These are phyloP conservation scores for Drosophila koepferae DNA, from an alignment of 2,888 invertebrate genomes.

Conservation along the genomic window DNA sequence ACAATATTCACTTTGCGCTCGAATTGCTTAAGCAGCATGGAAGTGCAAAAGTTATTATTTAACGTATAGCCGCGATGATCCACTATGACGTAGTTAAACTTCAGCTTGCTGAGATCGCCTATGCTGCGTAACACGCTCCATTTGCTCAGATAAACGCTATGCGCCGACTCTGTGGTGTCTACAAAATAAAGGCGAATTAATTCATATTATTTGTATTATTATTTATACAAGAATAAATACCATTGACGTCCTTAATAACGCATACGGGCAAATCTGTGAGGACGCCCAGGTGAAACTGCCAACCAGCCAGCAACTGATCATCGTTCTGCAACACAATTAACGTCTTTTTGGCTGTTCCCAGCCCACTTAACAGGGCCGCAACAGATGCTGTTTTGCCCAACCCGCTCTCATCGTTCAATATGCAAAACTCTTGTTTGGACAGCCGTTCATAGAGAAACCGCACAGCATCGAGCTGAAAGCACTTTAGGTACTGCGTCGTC, in stretches of 20 bases:
- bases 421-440: conserved; percentile 78
- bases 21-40: conserved; percentile 82
- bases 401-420: conserved; percentile 84
- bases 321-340: conserved; percentile 82
- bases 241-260: conserved; percentile 72
- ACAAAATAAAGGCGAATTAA: neutral
- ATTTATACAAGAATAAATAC: conserved; percentile 39
- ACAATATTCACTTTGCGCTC: conserved; percentile 82
- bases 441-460: conserved; percentile 81
- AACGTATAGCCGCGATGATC: conserved; percentile 83
- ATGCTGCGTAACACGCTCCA: conserved; percentile 82
- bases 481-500: conserved; percentile 81
- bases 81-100: conserved; percentile 82
- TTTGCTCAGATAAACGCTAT: conserved; percentile 82
- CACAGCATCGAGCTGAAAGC: conserved; percentile 82
- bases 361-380: conserved; percentile 74
- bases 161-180: conserved; percentile 76
- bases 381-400: conserved; percentile 81
- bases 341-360: conserved; percentile 68
- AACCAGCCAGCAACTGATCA: conserved; percentile 77
- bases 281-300: conserved; percentile 83
- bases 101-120: conserved; percentile 76
- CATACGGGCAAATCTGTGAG: conserved; percentile 75
- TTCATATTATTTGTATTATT: neutral
- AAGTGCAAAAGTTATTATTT: conserved; percentile 82